phyloP scores from a whole-genome alignment of 2,113 vertebrate species.

The Narcine bancroftii region DNA sequence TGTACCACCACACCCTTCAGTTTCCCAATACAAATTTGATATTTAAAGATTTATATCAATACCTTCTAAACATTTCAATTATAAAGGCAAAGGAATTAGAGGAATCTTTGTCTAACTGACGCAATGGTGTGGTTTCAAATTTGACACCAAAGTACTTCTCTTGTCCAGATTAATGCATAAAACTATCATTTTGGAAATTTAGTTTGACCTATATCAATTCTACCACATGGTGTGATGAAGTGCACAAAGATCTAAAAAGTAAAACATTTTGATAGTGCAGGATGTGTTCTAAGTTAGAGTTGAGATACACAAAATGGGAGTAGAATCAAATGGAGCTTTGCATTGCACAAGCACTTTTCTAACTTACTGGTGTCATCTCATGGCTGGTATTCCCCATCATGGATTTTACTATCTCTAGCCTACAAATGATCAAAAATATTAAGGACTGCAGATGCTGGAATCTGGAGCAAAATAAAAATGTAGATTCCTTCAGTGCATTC shows the following conservation, averaged over 20 bases:
- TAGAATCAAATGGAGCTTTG: background rate
- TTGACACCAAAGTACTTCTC: background rate
- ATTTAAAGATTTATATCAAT: background rate
- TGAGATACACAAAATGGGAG: background rate
- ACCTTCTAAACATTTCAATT: background rate
- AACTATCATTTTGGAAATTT: background rate
- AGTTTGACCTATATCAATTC: background rate
- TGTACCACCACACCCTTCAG: slow-evolving; percentile 4
- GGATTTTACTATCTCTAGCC: background rate
- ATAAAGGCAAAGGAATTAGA: background rate
- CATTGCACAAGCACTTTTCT: background rate
- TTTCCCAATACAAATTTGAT: slow-evolving; percentile 20
- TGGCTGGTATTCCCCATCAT: background rate
- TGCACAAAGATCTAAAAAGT: background rate
- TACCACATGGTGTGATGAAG: background rate
- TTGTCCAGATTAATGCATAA: background rate
- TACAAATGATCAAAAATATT: background rate
- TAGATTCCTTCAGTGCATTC: too few relatives aligned
- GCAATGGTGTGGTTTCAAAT: background rate
- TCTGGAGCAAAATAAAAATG: too few relatives aligned
- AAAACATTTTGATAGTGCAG: background rate
- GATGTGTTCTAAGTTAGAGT: background rate
- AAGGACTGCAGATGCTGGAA: too few relatives aligned
- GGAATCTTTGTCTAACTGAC: background rate
- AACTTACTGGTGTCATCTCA: background rate